These are phyloP conservation scores for Lerema accius DNA, from an alignment of 1,140 invertebrate genomes.

Conservation along the genomic window DNA sequence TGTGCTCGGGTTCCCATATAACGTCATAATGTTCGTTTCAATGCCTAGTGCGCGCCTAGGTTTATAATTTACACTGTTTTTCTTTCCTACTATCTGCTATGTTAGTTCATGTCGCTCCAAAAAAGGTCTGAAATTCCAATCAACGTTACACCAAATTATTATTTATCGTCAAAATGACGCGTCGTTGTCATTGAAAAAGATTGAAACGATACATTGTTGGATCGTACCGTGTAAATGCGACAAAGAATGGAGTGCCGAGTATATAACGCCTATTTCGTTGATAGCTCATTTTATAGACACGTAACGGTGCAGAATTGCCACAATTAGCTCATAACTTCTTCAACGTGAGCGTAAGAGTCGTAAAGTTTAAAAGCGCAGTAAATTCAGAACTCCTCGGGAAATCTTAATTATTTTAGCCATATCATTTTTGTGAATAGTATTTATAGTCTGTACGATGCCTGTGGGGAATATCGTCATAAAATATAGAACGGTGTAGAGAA, in stretches of 20 bases:
- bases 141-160: no score
- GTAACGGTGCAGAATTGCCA: conserved; percentile 9
- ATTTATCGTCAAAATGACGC: no score
- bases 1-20: no score
- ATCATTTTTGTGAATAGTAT: background rate
- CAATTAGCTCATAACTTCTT: conserved; percentile 18
- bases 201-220: background rate
- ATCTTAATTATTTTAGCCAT: conserved; percentile 4
- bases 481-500: no score
- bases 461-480: no score
- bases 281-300: conserved; percentile 4
- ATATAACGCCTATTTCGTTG: background rate
- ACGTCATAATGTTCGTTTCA: no score
- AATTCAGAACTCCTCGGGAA: conserved; percentile 7
- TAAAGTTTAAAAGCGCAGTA: conserved; percentile 12
- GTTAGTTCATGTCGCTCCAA: no score
- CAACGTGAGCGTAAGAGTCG: conserved; percentile 4
- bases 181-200: background rate
- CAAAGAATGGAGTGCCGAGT: background rate
- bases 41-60: no score
- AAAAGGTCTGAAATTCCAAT: no score
- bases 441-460: background rate
- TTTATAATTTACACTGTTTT: no score
- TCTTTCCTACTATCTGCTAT: no score
- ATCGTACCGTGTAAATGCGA: background rate